Base-by-base conservation (phyloP, 2,113 vertebrate genomes). In the Carassius carassius region DNA sequence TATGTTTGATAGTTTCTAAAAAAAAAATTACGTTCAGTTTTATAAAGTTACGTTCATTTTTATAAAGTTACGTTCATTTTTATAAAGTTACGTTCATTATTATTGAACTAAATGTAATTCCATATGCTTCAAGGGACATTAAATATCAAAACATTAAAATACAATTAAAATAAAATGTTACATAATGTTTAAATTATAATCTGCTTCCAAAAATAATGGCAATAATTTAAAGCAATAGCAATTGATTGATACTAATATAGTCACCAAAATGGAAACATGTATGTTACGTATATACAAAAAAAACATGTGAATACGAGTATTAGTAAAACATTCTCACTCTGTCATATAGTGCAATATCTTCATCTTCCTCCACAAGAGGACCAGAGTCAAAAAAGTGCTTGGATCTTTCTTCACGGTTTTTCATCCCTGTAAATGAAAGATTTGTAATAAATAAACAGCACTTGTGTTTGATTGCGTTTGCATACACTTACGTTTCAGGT, bases 361-460 rank as follows among this genome's bases (percentile, higher is more conserved):
- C 97, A 65, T 97, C 97, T 74, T 99, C 97, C 86, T 99, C 97
- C 97, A 98, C 96, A 16, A 99, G 94, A 0, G 97, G 97, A 19
- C 96, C 98, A 0, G 97, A 96, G 87, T 97, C 97, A 32, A 99
- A 99, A 92, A 99, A 99, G 92, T 98, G 97, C 92, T 98, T 97
- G 8, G 98, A 96, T 87, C 98, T 92, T 92, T 99, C 98, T 92
- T 99, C 98, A 75, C 97, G 96, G 88, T 97, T 98, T 92, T 98
- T 99, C 96, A 99, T 97, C 83, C 98, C 98, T 99, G 84, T 14
- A 86, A 81, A 44, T 82, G 78, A 90, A 85, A 84, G 14, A 54
- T 51, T 51, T 51, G 49, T 51, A 1, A 51, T 16, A 51, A 51
- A 58, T n/a, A 58, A 58, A 60, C 21, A 60, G 7, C 3, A 29